These are phyloP conservation scores for Drosophila maculinotata DNA, from an alignment of 2,888 invertebrate genomes.

Conservation along the genomic window DNA sequence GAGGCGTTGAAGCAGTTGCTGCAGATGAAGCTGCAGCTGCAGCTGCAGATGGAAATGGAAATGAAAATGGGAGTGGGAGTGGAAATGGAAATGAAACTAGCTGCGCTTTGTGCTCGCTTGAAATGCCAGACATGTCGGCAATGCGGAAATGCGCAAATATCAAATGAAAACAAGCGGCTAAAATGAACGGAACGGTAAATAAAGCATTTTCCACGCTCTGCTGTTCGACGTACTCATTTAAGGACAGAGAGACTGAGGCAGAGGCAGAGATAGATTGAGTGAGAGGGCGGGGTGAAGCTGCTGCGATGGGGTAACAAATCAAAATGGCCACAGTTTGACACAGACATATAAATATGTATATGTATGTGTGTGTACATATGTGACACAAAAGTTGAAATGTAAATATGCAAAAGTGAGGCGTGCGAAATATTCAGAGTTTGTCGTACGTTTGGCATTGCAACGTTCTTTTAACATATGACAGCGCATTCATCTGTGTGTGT, in stretches of 20 bases:
- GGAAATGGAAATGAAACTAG: conserved; percentile 19
- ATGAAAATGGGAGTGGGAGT: conserved; percentile 1
- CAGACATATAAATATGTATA: too few species aligned
- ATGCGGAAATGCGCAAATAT: conserved; percentile 78
- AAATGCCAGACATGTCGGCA: conserved; percentile 73
- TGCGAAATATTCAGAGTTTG: conserved; percentile 43
- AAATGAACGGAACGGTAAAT: conserved; percentile 61
- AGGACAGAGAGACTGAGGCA: not conserved
- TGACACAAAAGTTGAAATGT: conserved; percentile 73
- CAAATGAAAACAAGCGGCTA: conserved; percentile 66
- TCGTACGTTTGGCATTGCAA: conserved; percentile 43
- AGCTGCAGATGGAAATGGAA: conserved; percentile 12
- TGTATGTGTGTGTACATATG: conserved; percentile 4
- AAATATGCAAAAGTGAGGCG: conserved; percentile 63
- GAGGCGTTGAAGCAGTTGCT: too few species aligned
- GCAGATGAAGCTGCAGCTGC: conserved; percentile 10
- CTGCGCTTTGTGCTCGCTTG: conserved; percentile 44
- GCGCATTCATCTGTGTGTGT: conserved; percentile 37
- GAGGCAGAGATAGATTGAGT: too few species aligned
- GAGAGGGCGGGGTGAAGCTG: too few species aligned
- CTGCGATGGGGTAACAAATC: conserved; percentile 52
- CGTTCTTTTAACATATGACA: conserved; percentile 51
- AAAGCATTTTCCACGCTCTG: conserved; percentile 64
- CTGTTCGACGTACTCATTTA: conserved; percentile 62
- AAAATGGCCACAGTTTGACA: conserved; percentile 44